Conservation (phyloP, 2,797 vertebrate species). For the Staurois parvus region DNA sequence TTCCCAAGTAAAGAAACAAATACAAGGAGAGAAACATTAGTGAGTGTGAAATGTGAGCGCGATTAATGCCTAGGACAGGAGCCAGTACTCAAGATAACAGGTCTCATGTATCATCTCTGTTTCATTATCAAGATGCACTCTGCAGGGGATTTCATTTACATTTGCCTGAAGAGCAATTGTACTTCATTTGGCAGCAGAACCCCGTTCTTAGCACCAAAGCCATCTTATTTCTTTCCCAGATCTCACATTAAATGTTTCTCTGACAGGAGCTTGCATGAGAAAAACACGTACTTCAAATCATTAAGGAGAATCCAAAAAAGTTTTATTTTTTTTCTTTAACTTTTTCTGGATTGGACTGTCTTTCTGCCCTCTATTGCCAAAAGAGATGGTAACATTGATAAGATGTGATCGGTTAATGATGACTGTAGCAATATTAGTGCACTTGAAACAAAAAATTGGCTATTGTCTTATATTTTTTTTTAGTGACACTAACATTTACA, state of each 20-base stretch:
- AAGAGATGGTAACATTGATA: not conserved
- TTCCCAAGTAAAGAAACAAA: conserved; percentile 14
- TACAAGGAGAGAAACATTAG: conserved; percentile 39
- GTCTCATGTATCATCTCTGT: conserved; percentile 52
- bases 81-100: conserved; percentile 44
- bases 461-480: too few relatives aligned
- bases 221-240: conserved; percentile 31
- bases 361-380: not conserved
- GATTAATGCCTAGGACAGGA: conserved; percentile 54
- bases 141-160: conserved; percentile 60
- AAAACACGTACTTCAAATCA: not conserved
- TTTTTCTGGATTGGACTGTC: not conserved
- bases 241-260: conserved; percentile 13
- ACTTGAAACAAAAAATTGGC: too few relatives aligned
- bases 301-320: not conserved
- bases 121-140: conserved; percentile 50
- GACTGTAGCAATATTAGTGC: too few relatives aligned
- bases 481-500: too few relatives aligned
- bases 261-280: not conserved
- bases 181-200: conserved; percentile 54
- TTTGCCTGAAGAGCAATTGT: conserved; percentile 57
- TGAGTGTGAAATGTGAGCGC: conserved; percentile 52
- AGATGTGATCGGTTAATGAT: too few relatives aligned
- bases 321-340: too few relatives aligned
- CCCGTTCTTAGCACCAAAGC: conserved; percentile 40